Evolutionary conservation across 2,797 vertebrate species (phyloP).

Genomic region (Astyanax mexicanus): DNA sequence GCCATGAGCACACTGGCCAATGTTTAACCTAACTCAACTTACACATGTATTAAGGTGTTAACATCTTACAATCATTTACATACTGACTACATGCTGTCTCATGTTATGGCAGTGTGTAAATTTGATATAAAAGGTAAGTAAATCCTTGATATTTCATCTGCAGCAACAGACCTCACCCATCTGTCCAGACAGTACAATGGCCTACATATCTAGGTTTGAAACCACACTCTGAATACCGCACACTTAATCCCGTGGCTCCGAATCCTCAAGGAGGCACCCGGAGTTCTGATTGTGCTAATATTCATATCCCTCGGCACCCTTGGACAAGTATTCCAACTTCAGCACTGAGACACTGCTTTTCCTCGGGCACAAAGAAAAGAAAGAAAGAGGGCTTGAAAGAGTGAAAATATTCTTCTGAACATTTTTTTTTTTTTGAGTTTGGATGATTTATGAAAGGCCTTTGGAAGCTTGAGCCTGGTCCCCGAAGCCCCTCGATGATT

Average conservation of each 20-base stretch:
- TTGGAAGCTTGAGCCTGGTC: background rate
- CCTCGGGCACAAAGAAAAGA: background rate
- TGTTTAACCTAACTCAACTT: too few relatives aligned
- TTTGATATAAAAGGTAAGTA: background rate
- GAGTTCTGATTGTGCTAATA: slow-evolving; percentile 3
- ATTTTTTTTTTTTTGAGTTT: background rate
- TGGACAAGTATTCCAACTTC: slow-evolving; percentile 10
- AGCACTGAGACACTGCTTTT: background rate
- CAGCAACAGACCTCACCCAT: background rate
- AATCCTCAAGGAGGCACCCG: background rate
- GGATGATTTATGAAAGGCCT: slow-evolving; percentile 28
- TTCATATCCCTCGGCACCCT: slow-evolving; percentile 16
- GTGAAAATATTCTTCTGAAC: slow-evolving; percentile 6
- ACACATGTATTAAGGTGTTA: too few relatives aligned
- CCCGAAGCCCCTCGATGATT: background rate
- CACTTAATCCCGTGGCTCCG: background rate
- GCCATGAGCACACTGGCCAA: too few relatives aligned
- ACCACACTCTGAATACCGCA: slow-evolving; percentile 8
- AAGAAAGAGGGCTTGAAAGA: slow-evolving; percentile 5
- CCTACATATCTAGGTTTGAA: background rate
- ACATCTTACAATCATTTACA: too few relatives aligned
- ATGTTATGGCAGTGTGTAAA: too few relatives aligned
- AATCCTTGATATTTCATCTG: background rate
- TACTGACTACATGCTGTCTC: too few relatives aligned
- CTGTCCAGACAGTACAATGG: background rate